Conservation (phyloP, 2,113 vertebrate genomes). For the Spea bombifrons region DNA sequence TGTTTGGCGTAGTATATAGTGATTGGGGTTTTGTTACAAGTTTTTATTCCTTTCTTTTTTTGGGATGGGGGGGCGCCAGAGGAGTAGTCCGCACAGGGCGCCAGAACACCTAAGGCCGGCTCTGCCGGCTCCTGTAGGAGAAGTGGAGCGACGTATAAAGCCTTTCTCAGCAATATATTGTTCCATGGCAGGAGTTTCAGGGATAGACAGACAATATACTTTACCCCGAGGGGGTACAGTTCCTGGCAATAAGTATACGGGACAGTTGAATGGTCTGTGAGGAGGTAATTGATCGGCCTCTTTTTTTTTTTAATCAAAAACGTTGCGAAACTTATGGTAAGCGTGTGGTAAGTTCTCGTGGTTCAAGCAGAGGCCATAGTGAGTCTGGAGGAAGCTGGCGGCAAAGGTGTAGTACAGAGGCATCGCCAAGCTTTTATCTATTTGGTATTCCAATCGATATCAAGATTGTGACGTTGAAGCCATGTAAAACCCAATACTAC, state of each 20-base stretch:
- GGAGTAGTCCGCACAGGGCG: too few species aligned
- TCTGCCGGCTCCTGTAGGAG: neutral
- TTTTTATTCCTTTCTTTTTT: too few species aligned
- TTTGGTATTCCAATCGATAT: neutral
- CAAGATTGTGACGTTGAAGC: neutral
- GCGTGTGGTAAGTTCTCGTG: neutral
- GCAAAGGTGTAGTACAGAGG: neutral
- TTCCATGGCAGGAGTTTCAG: neutral
- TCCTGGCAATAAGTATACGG: neutral
- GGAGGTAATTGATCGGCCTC: neutral
- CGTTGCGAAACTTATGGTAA: neutral
- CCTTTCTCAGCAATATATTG: neutral
- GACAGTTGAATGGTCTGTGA: neutral
- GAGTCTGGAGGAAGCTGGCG: neutral
- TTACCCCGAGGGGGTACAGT: neutral
- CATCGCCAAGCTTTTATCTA: neutral
- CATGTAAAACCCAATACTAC: neutral
- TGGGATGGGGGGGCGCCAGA: too few species aligned
- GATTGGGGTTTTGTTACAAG: too few species aligned
- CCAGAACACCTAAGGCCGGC: too few species aligned
- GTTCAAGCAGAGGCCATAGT: neutral
- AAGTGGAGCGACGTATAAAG: neutral
- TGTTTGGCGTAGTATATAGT: too few species aligned
- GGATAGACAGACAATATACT: neutral
- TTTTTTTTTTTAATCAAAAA: neutral